Evolutionary conservation across 2,797 vertebrate genomes (phyloP), one percentile per base, ranked within the genome.

Genomic region (Arnoldichthys spilopterus): DNA sequence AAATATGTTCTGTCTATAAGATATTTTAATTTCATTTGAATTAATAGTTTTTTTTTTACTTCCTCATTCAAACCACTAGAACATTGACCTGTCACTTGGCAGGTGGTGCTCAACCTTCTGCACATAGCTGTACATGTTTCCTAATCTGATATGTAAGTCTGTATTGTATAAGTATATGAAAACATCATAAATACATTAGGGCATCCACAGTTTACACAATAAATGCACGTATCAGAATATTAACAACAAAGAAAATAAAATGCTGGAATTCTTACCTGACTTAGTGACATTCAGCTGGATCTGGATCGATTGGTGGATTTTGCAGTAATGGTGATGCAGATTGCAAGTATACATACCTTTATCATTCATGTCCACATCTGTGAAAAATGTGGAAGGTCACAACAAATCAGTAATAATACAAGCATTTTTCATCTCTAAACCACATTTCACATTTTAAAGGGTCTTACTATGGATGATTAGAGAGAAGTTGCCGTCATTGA

Each of bases 321-420:
- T 95, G 86, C 98, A 99, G 88, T 99, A 99, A 84, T 99, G 97
- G 43, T 99, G 98, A 85, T 99, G 97, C 45, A 99, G 95, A 72
- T 95, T 98, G 56, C 97, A 99, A 0, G 95, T 96, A n/a, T 99
- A 98, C 0, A 93, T 90, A 15, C 98, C 98, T 87, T 86, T 93
- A 82, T 99, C 97, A 0, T 90, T 92, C 56, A 87, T 30, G 16
- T 90, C 87, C 80, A 96, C 94, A 59, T 91, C 98, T 99, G 80
- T 13, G 32, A 54, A 78, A 67, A 80, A n/a, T n/a, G n/a, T n/a
- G n/a, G 71, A 70, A 78, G 79, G 11, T 13, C 81, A 6, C 37
- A 85, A 72, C 2, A 69, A 34, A 72, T 62, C 20, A 67, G 62
- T 47, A 6, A 22, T 11, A 40, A 67, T 1, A n/a, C 20, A 51